Conservation (phyloP, 2,888 invertebrate species). For the Caenorhabditis sp. region DNA sequence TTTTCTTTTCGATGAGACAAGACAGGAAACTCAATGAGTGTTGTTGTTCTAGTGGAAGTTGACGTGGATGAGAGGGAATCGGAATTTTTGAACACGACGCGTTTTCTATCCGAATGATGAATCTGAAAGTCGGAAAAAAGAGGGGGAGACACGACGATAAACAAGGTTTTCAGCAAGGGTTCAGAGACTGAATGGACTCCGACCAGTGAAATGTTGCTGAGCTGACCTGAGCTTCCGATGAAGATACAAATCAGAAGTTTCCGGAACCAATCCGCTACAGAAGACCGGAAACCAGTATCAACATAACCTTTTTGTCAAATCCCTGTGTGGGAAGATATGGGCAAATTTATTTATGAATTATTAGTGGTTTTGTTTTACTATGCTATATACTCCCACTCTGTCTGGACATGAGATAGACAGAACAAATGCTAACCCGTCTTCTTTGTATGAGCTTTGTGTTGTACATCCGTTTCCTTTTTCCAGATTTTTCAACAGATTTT, state of each 20-base stretch:
- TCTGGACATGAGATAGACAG: slow-evolving; percentile 12
- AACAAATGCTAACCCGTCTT: background rate
- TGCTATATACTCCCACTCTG: background rate
- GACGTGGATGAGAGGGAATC: background rate
- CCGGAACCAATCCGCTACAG: background rate
- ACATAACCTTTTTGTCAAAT: background rate
- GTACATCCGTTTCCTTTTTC: background rate
- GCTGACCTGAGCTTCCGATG: background rate
- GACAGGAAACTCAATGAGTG: background rate
- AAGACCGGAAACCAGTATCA: background rate
- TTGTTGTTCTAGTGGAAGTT: slow-evolving; percentile 27
- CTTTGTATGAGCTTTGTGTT: background rate
- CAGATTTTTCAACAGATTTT: no score
- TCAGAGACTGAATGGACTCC: slow-evolving; percentile 41
- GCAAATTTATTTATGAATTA: background rate
- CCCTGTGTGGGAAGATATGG: background rate
- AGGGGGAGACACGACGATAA: slow-evolving; percentile 28
- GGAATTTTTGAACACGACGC: slow-evolving; percentile 19
- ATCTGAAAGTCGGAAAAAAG: slow-evolving; percentile 23
- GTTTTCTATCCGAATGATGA: slow-evolving; percentile 6
- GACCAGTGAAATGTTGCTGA: slow-evolving; percentile 5
- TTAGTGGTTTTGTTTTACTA: background rate
- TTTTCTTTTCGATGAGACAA: background rate
- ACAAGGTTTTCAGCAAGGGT: slow-evolving; percentile 41
- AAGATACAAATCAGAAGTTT: background rate